Base-by-base conservation (phyloP, 1,140 invertebrate genomes). In the Apocrypta bakeri region DNA sequence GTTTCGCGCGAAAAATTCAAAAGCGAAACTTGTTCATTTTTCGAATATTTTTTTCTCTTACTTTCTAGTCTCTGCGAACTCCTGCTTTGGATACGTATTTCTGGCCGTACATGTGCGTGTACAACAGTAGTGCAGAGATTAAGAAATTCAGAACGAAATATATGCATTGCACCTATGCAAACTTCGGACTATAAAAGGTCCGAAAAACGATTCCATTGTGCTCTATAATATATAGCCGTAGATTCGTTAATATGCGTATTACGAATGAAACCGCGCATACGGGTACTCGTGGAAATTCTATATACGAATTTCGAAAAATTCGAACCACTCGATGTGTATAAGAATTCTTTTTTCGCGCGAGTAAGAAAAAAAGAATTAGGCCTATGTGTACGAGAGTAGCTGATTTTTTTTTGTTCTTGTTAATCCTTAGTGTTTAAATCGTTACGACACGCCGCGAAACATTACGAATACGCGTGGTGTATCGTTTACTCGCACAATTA, bases 141-240 rank as follows among this genome's bases (percentile, higher is more conserved):
- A n/a, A 56, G 48, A 56, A 56, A 56, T 56, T n/a, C 48, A 7
- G 48, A 56, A 21, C 48, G 27, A 66, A 12, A 61, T 21, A 61
- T 61, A 61, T 3, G 11, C 2, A 61, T 61, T 61, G 25, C 9
- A 9, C 0, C 3, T 66, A 56, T 56, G 48, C 48, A 56, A 56
- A 56, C 21, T 11, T 56, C 21, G 17, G 33, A 2, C 63, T 66
- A 29, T 66, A 66, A 66, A 66, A 27, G 63, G 63, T 66, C 63
- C n/a, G n/a, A 17, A 66, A 66, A 66, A 29, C 63, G 63, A 66
- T 66, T 66, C 21, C 48, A 21, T 56, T 56, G 48, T 56, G n/a
- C n/a, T n/a, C n/a, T n/a, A n/a, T n/a, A n/a, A 37, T 37, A 37
- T 9, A 37, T 37, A 37, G 33, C 2, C 9, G 9, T 37, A 37